Evolutionary conservation across 2,797 vertebrate species (phyloP).

Genomic region (Neoniphon sammara): DNA sequence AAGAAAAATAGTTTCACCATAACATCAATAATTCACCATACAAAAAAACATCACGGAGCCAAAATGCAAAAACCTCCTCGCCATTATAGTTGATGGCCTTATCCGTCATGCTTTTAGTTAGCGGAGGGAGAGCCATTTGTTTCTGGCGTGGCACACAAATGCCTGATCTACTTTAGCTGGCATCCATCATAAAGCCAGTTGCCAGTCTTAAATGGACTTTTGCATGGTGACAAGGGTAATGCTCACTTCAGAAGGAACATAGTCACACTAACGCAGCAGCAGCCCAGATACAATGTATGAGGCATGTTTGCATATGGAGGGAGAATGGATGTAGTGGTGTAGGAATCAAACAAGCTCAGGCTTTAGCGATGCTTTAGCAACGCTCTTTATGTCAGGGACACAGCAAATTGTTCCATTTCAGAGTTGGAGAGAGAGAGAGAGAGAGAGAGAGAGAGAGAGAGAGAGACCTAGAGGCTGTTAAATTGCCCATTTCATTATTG

Average conservation of each 20-base stretch:
- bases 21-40: slow-evolving; percentile 58
- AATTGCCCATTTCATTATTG: slow-evolving; percentile 82
- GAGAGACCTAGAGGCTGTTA: slow-evolving; percentile 69
- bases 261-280: slow-evolving; percentile 41
- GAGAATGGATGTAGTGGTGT: slow-evolving; percentile 41
- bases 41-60: background rate
- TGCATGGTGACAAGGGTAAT: slow-evolving; percentile 58
- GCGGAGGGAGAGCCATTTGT: slow-evolving; percentile 50
- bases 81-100: slow-evolving; percentile 52
- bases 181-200: slow-evolving; percentile 60
- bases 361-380: slow-evolving; percentile 3
- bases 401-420: slow-evolving; percentile 54
- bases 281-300: slow-evolving; percentile 16
- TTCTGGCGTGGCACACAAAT: slow-evolving; percentile 53
- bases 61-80: slow-evolving; percentile 34
- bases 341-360: slow-evolving; percentile 37
- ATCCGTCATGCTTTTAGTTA: slow-evolving; percentile 56
- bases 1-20: slow-evolving; percentile 12
- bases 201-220: slow-evolving; percentile 59
- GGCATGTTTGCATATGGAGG: slow-evolving; percentile 39
- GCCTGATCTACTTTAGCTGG: slow-evolving; percentile 58
- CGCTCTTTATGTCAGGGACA: slow-evolving; percentile 39
- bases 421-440: slow-evolving; percentile 11
- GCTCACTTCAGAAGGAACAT: slow-evolving; percentile 43
- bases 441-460: slow-evolving; percentile 20